These are phyloP conservation scores for Hydropsyche tenuis DNA, from an alignment of 1,140 invertebrate genomes.

Conservation along the genomic window DNA sequence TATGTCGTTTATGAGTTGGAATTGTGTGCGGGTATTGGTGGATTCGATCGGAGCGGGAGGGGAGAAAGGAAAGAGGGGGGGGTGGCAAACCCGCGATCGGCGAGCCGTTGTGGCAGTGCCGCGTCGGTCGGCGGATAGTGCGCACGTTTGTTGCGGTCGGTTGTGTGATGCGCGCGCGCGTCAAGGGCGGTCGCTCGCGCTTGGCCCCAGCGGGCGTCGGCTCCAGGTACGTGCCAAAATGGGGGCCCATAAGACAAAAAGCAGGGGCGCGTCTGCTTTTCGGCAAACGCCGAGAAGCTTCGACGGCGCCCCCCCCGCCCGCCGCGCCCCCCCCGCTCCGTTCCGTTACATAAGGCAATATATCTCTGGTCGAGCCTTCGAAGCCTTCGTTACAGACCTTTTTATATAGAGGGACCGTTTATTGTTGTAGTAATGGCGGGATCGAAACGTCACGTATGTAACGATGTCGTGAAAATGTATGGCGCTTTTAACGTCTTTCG, in stretches of 20 bases:
- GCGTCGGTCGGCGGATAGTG: neutral
- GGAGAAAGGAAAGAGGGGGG: neutral
- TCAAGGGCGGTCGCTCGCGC: neutral
- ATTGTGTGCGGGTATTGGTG: too few species aligned
- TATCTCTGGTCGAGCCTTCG: neutral
- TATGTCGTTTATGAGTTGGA: too few species aligned
- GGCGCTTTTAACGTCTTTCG: too few species aligned
- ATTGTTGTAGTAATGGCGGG: neutral
- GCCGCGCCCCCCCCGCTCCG: neutral
- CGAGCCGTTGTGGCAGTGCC: neutral
- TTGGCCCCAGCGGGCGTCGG: neutral
- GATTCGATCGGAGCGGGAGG: too few species aligned
- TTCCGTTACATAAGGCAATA: neutral
- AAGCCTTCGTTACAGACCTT: neutral
- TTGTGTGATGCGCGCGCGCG: neutral
- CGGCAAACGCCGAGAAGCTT: neutral
- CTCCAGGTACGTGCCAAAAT: neutral
- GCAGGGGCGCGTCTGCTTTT: neutral
- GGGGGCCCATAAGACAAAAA: neutral
- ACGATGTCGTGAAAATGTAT: neutral
- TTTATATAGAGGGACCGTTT: too few species aligned
- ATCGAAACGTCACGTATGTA: neutral
- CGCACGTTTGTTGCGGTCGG: neutral
- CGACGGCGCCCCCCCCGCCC: neutral
- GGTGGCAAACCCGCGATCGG: neutral